Evolutionary conservation across 2,113 vertebrate species (phyloP), one percentile per base, ranked within the genome.

Genomic region (Python bivittatus): DNA sequence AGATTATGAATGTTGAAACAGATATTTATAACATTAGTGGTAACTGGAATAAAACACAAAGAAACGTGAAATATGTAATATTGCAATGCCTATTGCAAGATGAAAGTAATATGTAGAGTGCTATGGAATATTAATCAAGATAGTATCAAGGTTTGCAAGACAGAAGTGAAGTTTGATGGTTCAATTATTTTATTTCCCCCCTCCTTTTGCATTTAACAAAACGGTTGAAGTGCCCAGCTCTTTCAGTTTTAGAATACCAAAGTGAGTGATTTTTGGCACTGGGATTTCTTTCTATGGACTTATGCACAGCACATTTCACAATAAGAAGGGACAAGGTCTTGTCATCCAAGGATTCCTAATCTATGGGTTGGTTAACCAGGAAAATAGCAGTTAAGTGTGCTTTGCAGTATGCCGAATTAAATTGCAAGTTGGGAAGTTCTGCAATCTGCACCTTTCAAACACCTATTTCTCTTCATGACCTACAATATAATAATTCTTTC

Each of bases 1-100:
- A 90, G 88, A 93, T 92, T 95, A 90, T 89, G 23, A 93, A 54
- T 33, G 90, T 8, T 27, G 72, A 88, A 89, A 9, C 79, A 96
- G 0, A 88, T 93, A 60, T 4, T 33, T 60, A 92, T 92, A 87
- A 83, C 6, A 95, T 90, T 68, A 42, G 60, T 93, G 92, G 11
- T 7, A 94, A 91, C 52, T 68, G 27, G 33, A 93, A 91, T 92
- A 91, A 91, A 93, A 92, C 91, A 93, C 29, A 11, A 20, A 90
- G 27, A 86, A 93, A 93, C 57, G 1, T 89, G 86, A 79, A 9
- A 90, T 29, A 90, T 72, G 13, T 10, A 4, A 2, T 53, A 0
- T 90, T 94, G 57, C 48, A 48, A 48, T 48, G 48, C 4, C 5
- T 48, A 20, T 84, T 3, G 89, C 64, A 88, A 53, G 20, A 53